Conservation (phyloP, 2,113 vertebrate species). For the Melierax canorus region DNA sequence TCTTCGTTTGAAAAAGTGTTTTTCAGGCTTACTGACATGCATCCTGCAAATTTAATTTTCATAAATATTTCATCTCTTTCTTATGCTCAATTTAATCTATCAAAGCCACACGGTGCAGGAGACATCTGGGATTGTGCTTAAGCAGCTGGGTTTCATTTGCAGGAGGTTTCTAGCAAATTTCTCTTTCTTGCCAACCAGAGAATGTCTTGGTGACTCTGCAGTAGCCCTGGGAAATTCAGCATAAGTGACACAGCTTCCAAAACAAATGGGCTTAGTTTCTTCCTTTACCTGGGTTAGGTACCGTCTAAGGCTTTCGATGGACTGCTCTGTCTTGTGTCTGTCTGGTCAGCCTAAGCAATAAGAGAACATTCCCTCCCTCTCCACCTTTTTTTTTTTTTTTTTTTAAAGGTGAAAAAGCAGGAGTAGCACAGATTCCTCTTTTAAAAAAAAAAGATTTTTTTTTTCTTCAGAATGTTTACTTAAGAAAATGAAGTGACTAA, state of each 20-base stretch:
- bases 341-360: neutral
- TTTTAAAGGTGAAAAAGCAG: neutral
- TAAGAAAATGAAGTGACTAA: neutral
- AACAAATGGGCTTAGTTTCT: conserved; percentile 5
- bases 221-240: conserved; percentile 14
- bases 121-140: conserved; percentile 76
- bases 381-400: no score
- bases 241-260: conserved; percentile 16
- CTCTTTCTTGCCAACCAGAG: conserved; percentile 56
- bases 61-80: conserved; percentile 74
- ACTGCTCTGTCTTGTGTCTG: neutral
- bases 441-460: no score
- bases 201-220: conserved; percentile 40
- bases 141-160: conserved; percentile 76
- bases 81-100: conserved; percentile 75
- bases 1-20: conserved; percentile 29
- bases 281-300: neutral
- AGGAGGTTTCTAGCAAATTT: conserved; percentile 42
- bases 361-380: neutral
- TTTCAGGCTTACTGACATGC: conserved; percentile 64
- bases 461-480: no score
- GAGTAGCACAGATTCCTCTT: neutral
- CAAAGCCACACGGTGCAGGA: conserved; percentile 61
- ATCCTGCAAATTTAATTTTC: conserved; percentile 76
- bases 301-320: neutral